Percentiles rank a stretch among this genome's conserved stretches.
Evolutionary conservation across 2,797 vertebrate species (phyloP).

Genomic region (Tragelaphus oryx): DNA sequence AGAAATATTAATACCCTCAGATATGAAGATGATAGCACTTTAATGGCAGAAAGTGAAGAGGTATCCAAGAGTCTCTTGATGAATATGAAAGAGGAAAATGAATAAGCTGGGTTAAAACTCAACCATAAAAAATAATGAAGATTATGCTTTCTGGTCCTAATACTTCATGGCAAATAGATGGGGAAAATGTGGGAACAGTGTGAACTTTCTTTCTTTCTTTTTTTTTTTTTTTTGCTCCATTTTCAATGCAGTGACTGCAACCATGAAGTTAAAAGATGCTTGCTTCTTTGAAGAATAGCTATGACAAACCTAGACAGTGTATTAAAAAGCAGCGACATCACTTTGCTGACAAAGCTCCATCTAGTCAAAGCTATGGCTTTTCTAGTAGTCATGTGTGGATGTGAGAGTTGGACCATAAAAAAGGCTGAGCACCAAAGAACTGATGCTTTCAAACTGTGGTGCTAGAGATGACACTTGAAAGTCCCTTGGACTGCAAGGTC

Average conservation of each 20-base stretch:
- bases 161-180: background rate
- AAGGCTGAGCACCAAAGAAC: background rate
- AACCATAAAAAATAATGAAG: background rate
- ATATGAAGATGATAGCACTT: background rate
- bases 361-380: background rate
- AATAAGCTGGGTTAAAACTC: background rate
- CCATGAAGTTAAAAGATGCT: background rate
- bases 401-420: background rate
- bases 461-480: background rate
- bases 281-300: background rate
- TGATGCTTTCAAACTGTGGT: background rate
- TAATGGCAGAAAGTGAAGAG: background rate
- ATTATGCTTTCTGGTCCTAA: background rate
- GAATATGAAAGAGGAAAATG: background rate
- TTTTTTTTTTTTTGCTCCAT: background rate
- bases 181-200: background rate
- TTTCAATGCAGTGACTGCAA: background rate
- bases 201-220: background rate
- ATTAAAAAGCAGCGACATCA: background rate
- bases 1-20: background rate
- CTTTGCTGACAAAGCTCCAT: background rate
- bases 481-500: background rate
- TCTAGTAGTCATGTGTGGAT: background rate
- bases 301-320: background rate
- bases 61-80: background rate